These are phyloP conservation scores for Ophion obscuratus DNA, from an alignment of 2,888 invertebrate genomes.

Conservation along the genomic window DNA sequence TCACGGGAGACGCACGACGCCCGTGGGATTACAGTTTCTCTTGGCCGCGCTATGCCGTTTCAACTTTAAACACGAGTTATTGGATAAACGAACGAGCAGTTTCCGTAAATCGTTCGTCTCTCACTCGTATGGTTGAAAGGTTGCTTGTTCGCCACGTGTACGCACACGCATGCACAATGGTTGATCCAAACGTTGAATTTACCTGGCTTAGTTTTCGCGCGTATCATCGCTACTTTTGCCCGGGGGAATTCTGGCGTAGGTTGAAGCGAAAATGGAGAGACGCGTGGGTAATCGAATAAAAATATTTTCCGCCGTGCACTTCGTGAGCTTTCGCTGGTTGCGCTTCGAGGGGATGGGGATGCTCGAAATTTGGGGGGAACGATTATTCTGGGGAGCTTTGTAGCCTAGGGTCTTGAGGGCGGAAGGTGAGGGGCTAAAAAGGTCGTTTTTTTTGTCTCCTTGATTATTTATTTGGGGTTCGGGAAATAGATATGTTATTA, in stretches of 20 bases:
- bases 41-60: not conserved
- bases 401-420: too few relatives aligned
- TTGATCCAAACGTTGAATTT: conserved; percentile 2
- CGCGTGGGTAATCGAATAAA: not conserved
- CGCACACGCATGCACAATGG: not conserved
- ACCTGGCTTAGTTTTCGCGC: not conserved
- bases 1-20: conserved; percentile 11
- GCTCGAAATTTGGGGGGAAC: too few relatives aligned
- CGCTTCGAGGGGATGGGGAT: too few relatives aligned
- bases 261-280: not conserved
- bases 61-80: conserved; percentile 31
- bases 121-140: not conserved
- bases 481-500: too few relatives aligned
- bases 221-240: not conserved
- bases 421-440: too few relatives aligned
- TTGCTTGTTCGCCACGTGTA: not conserved
- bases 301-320: not conserved
- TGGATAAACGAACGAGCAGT: conserved; percentile 4
- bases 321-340: not conserved
- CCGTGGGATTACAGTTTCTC: not conserved
- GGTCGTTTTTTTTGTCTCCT: too few relatives aligned
- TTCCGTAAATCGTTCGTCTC: not conserved
- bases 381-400: too few relatives aligned
- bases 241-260: not conserved
- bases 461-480: too few relatives aligned